A percentile compares a stretch with the other conserved stretches of the same genome.
Evolutionary conservation across 2,113 vertebrate species (phyloP).

Genomic region (Formicarius rufipectus): DNA sequence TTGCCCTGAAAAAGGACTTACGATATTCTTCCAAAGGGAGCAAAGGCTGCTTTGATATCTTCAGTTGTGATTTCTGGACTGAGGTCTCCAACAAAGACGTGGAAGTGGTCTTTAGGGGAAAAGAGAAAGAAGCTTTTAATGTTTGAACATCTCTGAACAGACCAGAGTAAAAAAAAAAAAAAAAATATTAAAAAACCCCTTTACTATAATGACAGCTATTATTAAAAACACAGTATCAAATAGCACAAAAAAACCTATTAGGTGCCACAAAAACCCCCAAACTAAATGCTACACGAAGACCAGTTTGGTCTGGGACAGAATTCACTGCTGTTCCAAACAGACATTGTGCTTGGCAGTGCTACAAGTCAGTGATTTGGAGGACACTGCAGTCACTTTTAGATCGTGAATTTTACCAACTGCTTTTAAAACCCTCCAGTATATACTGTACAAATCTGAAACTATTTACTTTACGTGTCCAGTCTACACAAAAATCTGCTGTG

Average conservation of each 20-base stretch:
- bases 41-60: constrained; percentile 97
- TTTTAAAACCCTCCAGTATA: not conserved
- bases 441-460: not conserved
- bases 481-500: not conserved
- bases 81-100: constrained; percentile 98
- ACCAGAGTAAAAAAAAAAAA: not conserved
- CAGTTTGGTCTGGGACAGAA: not conserved
- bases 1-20: constrained; percentile 76
- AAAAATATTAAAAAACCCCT: accelerated
- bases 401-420: not conserved
- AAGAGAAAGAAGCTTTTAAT: constrained; percentile 40
- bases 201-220: not conserved
- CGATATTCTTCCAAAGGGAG: constrained; percentile 98
- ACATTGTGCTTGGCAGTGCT: not conserved
- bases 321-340: not conserved
- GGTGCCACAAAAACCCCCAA: accelerated
- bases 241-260: not conserved
- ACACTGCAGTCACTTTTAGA: not conserved
- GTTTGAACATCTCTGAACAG: not conserved
- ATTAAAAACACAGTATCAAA: not conserved
- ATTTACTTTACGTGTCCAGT: not conserved
- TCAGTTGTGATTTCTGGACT: constrained; percentile 99
- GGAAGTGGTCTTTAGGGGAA: constrained; percentile 90
- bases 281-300: not conserved
- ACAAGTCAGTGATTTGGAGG: not conserved